Percentiles rank a stretch among this genome's conserved stretches.
Conservation (phyloP, 2,797 vertebrate species). For the Phataginus tetradactyla region DNA sequence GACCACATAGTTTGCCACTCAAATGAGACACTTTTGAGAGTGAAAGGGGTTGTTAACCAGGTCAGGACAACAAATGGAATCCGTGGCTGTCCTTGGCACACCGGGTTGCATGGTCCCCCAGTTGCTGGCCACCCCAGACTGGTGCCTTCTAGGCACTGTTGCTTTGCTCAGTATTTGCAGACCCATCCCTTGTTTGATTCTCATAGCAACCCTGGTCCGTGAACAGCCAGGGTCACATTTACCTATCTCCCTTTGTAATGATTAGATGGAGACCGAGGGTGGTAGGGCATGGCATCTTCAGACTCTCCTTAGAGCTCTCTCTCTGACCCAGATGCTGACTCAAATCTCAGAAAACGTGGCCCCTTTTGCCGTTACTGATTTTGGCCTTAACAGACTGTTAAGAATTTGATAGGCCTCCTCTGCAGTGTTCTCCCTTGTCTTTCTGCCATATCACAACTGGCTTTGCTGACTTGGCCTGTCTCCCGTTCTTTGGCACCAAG, state of each 20-base stretch:
- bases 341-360: constrained; percentile 29
- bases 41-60: background rate
- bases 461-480: constrained; percentile 76
- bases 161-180: background rate
- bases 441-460: constrained; percentile 80
- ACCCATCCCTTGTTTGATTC: background rate
- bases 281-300: background rate
- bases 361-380: constrained; percentile 2
- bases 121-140: background rate
- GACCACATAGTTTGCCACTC: background rate
- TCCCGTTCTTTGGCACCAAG: constrained; percentile 80
- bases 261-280: background rate
- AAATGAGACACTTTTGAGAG: background rate
- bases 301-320: background rate
- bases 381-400: constrained; percentile 33
- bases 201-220: background rate
- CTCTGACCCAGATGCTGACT: constrained; percentile 32
- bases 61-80: background rate
- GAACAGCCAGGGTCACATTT: background rate
- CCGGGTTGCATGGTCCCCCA: background rate
- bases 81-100: background rate
- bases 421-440: constrained; percentile 68
- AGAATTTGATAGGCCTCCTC: constrained; percentile 70
- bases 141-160: background rate
- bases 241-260: too few relatives aligned